phyloP scores from a whole-genome alignment of 2,113 vertebrate genomes.

The Petaurus breviceps region DNA sequence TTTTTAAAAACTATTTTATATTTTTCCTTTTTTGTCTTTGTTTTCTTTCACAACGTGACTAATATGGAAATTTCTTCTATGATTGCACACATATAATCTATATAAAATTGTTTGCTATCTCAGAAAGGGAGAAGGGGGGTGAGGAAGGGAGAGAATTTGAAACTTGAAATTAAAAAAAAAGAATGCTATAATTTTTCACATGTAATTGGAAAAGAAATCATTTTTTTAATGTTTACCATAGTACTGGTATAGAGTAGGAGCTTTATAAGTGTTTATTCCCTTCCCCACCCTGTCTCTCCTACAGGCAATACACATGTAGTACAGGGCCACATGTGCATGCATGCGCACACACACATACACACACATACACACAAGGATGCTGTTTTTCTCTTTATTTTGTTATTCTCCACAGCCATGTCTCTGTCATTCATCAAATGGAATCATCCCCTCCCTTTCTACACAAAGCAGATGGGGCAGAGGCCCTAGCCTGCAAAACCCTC shows the following conservation, averaged over 20 bases:
- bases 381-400: slow-evolving; percentile 10
- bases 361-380: neutral
- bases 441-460: neutral
- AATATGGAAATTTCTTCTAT: neutral
- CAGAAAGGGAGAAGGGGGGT: neutral
- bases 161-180: neutral
- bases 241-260: neutral
- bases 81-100: neutral
- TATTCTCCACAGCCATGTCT: neutral
- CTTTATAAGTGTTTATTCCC: neutral
- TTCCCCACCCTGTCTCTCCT: neutral
- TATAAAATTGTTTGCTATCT: neutral
- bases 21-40: neutral
- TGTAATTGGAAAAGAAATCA: neutral
- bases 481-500: neutral
- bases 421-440: slow-evolving; percentile 1
- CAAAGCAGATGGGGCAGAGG: neutral
- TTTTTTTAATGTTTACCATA: neutral
- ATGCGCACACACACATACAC: too few relatives aligned
- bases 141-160: neutral
- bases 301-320: neutral
- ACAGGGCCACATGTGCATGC: neutral
- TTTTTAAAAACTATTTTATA: neutral
- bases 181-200: neutral
- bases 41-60: neutral